phyloP scores from a whole-genome alignment of 2,888 invertebrate species.

The Lasioglossum calceatum region DNA sequence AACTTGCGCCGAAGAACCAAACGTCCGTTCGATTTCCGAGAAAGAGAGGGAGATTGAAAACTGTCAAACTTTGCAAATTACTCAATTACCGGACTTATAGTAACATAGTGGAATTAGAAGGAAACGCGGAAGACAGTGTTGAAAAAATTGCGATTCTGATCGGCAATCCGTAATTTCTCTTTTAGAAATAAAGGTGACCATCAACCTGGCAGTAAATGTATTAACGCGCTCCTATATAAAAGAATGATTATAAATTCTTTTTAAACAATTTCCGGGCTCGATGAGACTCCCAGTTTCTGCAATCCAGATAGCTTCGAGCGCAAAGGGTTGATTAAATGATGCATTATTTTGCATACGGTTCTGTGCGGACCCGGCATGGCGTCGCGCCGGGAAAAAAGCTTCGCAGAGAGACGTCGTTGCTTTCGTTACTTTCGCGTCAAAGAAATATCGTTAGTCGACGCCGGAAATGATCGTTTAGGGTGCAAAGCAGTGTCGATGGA shows the following conservation, averaged over 20 bases:
- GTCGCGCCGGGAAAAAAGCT: neutral
- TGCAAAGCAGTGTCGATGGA: slow-evolving; percentile 17
- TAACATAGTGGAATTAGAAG: neutral
- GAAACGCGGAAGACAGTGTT: no score
- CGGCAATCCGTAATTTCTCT: no score
- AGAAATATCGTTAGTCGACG: neutral
- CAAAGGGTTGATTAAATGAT: neutral
- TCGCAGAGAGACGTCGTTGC: neutral
- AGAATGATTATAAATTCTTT: neutral
- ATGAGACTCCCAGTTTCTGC: neutral
- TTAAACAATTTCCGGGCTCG: no score
- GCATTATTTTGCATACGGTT: neutral
- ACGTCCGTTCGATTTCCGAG: neutral
- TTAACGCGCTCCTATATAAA: neutral
- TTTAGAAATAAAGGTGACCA: no score
- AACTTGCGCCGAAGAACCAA: neutral
- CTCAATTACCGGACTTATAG: neutral
- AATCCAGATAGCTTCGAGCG: neutral
- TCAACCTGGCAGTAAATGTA: no score
- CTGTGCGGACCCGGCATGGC: neutral
- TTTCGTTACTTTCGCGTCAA: neutral
- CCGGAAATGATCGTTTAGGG: slow-evolving; percentile 3
- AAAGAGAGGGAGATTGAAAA: neutral
- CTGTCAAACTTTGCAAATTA: neutral
- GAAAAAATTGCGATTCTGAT: no score